These are phyloP conservation scores for Macrostomum cliftonense DNA, from an alignment of 2,888 invertebrate genomes.

Conservation along the genomic window DNA sequence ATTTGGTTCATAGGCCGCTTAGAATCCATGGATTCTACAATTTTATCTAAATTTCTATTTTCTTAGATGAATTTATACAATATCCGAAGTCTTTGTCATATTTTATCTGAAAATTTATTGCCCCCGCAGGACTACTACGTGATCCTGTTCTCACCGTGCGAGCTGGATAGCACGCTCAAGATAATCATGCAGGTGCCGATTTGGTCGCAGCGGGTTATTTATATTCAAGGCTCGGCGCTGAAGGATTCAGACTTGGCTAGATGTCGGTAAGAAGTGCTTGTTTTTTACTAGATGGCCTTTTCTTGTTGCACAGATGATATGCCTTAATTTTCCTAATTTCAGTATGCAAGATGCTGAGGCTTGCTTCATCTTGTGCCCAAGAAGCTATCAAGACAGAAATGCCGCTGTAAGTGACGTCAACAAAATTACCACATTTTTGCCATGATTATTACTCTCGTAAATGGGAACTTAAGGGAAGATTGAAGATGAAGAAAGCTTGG, in stretches of 20 bases:
- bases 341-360: constrained; percentile 92
- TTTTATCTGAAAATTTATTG: too few relatives aligned
- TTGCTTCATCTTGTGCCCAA: constrained; percentile 81
- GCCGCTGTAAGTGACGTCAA: constrained; percentile 52
- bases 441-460: too few relatives aligned
- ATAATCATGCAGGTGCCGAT: constrained; percentile 86
- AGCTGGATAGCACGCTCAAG: constrained; percentile 86
- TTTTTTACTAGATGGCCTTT: too few relatives aligned
- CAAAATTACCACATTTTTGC: too few relatives aligned
- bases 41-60: too few relatives aligned
- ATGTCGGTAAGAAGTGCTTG: constrained; percentile 43
- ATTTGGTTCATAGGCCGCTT: too few relatives aligned
- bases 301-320: too few relatives aligned
- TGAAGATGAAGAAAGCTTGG: too few relatives aligned
- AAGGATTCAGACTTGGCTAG: constrained; percentile 84
- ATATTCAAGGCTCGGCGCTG: constrained; percentile 82
- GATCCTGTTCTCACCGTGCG: constrained; percentile 85
- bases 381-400: constrained; percentile 85
- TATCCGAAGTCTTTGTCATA: too few relatives aligned
- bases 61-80: too few relatives aligned
- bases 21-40: too few relatives aligned
- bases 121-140: constrained; percentile 54
- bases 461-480: too few relatives aligned
- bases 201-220: constrained; percentile 90
- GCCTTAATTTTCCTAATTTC: constrained; percentile 8